Base-by-base conservation (phyloP, 2,888 invertebrate genomes). In the Noctua pronuba region DNA sequence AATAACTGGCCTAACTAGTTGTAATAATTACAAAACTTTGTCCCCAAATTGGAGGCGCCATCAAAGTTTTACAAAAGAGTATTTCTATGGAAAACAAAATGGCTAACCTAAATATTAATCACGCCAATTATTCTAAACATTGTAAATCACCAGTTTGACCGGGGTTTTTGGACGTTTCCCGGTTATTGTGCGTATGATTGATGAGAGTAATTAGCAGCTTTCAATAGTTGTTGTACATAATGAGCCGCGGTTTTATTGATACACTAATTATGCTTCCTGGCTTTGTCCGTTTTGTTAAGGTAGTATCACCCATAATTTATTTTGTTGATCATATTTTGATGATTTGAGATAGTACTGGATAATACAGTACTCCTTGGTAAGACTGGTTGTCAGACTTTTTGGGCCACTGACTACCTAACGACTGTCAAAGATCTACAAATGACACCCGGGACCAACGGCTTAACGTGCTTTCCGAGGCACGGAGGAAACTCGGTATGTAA, bases 131-230 rank as follows among this genome's bases (percentile, higher is more conserved):
- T 44, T 76, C 77, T 70, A 75, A 82, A 81, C 82, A 81, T 73
- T 74, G 71, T 83, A 79, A 87, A 86, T 75, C 76, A 87, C 66
- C 82, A 76, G 38, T 82, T 82, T 81, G 41, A 69, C 72, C 77
- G 80, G 64, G 28, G 35, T 83, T 83, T 88, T 65, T 13, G 73
- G 73, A 75, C 46, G 28, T 77, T 88, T 80, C 69, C 88, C 80
- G 88, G 86, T 79, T 73, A 88, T 87, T 86, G 82, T 89, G 72
- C 62, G 70, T 58, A 81, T 88, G 88, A 88, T 88, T 85, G 86
- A 88, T 88, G 86, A 75, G 0, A 7, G 82, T 84, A 84, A 88
- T 88, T 89, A 88, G 72, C 71, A n/a, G 72, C 35, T 44, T 75
- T 80, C 77, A 82, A 82, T 85, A 79, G 68, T 79, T 67, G 81